Evolutionary conservation across 2,113 vertebrate genomes (phyloP).

Genomic region (Cyprinodon variegatus): DNA sequence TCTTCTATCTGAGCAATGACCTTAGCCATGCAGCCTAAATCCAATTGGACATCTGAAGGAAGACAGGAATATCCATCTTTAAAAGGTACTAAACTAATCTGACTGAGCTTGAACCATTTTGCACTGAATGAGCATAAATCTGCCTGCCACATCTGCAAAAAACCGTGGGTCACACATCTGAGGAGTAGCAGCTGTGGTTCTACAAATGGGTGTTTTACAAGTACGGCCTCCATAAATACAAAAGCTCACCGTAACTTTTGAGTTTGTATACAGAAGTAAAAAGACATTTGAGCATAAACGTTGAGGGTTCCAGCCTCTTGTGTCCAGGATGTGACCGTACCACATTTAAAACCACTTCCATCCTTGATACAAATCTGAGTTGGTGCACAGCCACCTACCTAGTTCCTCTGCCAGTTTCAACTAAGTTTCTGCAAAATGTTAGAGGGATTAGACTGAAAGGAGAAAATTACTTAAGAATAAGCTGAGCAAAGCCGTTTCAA

Average conservation of each 20-base stretch:
- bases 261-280: neutral
- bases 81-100: too few species aligned
- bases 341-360: constrained; percentile 6
- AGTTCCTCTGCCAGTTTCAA: constrained; percentile 32
- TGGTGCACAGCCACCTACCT: constrained; percentile 29
- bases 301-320: neutral
- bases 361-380: constrained; percentile 38
- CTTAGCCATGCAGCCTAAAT: too few species aligned
- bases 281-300: neutral
- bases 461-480: constrained; percentile 51
- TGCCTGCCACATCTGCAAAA: too few species aligned
- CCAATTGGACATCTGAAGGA: too few species aligned
- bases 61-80: too few species aligned
- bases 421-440: constrained; percentile 35
- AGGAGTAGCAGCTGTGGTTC: neutral
- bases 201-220: neutral
- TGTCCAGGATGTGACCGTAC: neutral
- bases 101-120: too few species aligned
- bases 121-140: too few species aligned
- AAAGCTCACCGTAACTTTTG: neutral
- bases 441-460: constrained; percentile 47
- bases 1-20: too few species aligned
- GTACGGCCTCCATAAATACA: neutral
- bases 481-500: constrained; percentile 59
- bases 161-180: neutral